phyloP scores from a whole-genome alignment of 35 echinoderm and acorn worm genomes.

The Lytechinus pictus region DNA sequence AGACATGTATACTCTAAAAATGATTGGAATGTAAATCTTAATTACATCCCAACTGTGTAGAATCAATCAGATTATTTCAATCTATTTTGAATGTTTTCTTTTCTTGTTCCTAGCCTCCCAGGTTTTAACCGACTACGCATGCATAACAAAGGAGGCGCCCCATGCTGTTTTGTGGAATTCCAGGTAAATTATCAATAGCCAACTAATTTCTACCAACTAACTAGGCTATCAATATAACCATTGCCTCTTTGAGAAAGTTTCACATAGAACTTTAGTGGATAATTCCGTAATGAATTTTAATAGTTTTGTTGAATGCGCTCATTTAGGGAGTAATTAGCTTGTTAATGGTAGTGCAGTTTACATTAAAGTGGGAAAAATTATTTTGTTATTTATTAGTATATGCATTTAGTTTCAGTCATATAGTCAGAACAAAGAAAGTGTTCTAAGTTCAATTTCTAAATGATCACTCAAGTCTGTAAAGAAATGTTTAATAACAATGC shows the following conservation, averaged over 20 bases:
- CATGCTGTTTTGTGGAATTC: slow-evolving; percentile 99
- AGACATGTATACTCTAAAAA: background rate
- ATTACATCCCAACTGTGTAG: background rate
- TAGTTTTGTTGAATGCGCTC: too few species aligned
- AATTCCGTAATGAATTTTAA: background rate
- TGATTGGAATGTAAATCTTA: background rate
- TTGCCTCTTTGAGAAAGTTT: background rate
- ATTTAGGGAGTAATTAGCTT: too few species aligned
- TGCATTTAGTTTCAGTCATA: too few species aligned
- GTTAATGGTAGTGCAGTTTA: too few species aligned
- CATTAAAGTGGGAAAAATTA: too few species aligned
- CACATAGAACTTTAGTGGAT: background rate
- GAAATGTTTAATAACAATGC: too few species aligned
- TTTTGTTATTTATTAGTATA: too few species aligned
- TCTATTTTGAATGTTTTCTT: background rate
- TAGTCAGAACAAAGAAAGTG: too few species aligned
- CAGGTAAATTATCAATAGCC: slow-evolving; percentile 71
- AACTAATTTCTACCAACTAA: slow-evolving; percentile 31
- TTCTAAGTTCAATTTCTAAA: too few species aligned
- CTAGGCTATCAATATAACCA: background rate
- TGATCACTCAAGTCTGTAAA: too few species aligned
- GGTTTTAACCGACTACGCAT: slow-evolving; percentile 96
- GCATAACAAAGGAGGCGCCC: slow-evolving; percentile 96
- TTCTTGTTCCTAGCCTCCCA: slow-evolving; percentile 70
- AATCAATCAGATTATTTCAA: slow-evolving; percentile 3